Evolutionary conservation across 2,888 invertebrate genomes (phyloP), one percentile per base, ranked within the genome.

Genomic region (Melinaea menophilus): DNA sequence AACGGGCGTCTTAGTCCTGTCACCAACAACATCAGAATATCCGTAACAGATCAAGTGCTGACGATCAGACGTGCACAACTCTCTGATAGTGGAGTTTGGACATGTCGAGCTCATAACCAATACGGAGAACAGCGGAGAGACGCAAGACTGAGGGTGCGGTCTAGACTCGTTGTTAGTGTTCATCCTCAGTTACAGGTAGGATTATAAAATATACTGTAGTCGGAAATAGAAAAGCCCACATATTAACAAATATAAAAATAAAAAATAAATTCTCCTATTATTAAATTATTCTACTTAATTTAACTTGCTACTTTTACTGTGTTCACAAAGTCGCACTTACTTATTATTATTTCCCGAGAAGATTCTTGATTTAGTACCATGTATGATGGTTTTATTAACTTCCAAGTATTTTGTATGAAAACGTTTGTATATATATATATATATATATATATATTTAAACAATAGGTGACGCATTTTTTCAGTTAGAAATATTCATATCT

Each of bases 101-200:
- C 93, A 47, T 96, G 95, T 80, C 91, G 94, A 55, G 95, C 94
- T 9, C 94, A 93, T 79, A 96, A 96, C 84, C 92, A 93, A 76
- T 92, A 93, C 70, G 96, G 95, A 0, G 94, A 94, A 76, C 94
- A 94, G 80, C 85, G 94, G 47, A 87, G 93, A 33, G 93, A 94
- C 72, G 92, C 94, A 3, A 86, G 92, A 63, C 86, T 95, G 34
- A 89, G 91, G 31, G 94, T 95, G 46, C 92, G 93, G 34, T 93
- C 94, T 57, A 89, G 94, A 66, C 90, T 95, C 41, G 92, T 92
- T 47, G 93, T 93, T 33, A 92, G 92, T 66, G 92, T 94, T 33
- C 91, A 93, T 58, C 94, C 94, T 1, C 92, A 92, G 69, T 78
- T 93, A 57, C 92, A 93, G 89, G 93, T 93, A 75, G 62, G 55